Base-by-base conservation (phyloP, 2,888 invertebrate species). In the Tipula confusa region DNA sequence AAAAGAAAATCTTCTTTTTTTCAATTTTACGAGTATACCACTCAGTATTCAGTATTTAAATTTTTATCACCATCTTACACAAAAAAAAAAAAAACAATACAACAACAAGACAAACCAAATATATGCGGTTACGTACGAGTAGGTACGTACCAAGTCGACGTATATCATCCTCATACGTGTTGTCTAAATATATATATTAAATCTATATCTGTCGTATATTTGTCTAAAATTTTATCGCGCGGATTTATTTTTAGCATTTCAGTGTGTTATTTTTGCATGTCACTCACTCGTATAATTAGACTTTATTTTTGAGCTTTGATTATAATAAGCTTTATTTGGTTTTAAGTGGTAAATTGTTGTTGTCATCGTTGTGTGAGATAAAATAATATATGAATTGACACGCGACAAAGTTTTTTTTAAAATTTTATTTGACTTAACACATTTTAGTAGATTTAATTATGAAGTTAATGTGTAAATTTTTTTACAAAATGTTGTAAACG, bases 1-100 rank as follows among this genome's bases (percentile, higher is more conserved):
- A 64, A 64, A 64, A 64, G 64, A 64, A 64, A 64, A 64, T 64
- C 64, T 64, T 64, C 64, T 64, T 64, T 64, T 64, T 64, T 64
- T 24, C 64, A 18, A 64, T 18, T 64, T 64, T 64, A 24, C 24
- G 24, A 64, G 24, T 7, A n/a, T n/a, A 64, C 64, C 9, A 24
- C 64, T 64, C 9, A 24, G 64, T 64, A n/a, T n/a, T n/a, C n/a
- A 64, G 64, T 24, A n/a, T 64, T 64, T 24, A 64, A 9, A 9
- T 11, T 64, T 64, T 64, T 64, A 64, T 64, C 64, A 64, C 64
- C 64, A 64, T 0, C 64, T 64, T 64, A 64, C 7, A 43, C n/a
- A n/a, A n/a, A n/a, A n/a, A n/a, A n/a, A n/a, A n/a, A n/a, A n/a
- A n/a, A n/a, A n/a, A n/a, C 38, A 9, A 64, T 64, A 64, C 24